A percentile compares a stretch with the other conserved stretches of the same genome.
These are phyloP conservation scores for Sarcophilus harrisii DNA, from an alignment of 2,797 vertebrate genomes.

Conservation along the genomic window DNA sequence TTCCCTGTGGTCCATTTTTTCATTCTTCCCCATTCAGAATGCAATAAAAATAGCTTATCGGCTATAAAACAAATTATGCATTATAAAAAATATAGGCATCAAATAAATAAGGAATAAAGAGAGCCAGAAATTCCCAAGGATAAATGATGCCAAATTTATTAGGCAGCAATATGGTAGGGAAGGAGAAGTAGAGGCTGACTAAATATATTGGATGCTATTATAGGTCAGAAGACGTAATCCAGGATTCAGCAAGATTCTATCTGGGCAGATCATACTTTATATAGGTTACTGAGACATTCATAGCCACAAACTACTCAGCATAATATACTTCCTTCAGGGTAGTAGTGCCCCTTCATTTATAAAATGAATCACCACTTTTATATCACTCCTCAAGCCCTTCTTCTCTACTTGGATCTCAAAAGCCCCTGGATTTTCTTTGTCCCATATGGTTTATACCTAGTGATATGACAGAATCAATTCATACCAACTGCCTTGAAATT, in stretches of 20 bases:
- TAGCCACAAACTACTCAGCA: neutral
- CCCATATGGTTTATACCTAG: neutral
- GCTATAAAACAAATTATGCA: neutral
- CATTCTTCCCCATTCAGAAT: neutral
- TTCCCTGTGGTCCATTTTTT: neutral
- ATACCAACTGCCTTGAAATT: neutral
- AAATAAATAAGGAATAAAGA: neutral
- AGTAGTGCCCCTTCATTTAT: neutral
- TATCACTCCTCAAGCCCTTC: neutral
- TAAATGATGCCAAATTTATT: neutral
- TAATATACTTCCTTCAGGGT: neutral
- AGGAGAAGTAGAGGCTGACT: neutral
- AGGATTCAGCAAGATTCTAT: neutral
- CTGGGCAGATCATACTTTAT: neutral
- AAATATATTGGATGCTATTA: neutral
- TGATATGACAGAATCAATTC: neutral
- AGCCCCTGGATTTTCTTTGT: neutral
- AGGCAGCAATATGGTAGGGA: neutral
- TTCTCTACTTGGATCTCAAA: neutral
- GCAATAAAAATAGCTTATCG: neutral
- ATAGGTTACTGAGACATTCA: neutral
- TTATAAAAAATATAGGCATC: neutral
- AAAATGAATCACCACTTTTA: neutral
- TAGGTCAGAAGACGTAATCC: neutral
- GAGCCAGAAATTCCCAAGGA: neutral